Evolutionary conservation across 1,140 invertebrate species (phyloP).

Genomic region (Lasioglossum albipes): DNA sequence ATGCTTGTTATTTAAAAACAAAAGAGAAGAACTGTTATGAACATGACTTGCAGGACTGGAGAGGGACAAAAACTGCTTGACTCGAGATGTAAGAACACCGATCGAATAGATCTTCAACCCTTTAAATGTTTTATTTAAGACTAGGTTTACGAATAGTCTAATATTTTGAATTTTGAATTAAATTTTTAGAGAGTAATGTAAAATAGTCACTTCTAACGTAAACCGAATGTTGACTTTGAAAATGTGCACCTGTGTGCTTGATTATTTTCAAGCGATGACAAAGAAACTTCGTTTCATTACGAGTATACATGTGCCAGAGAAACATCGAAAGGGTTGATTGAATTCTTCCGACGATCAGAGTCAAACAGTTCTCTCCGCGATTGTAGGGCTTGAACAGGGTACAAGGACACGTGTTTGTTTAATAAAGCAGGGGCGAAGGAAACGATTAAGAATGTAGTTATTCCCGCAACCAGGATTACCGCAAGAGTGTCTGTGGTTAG

Average conservation of each 20-base stretch:
- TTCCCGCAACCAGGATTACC: conserved; percentile 81
- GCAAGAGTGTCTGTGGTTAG: conserved; percentile 81
- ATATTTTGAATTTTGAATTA: too few species aligned
- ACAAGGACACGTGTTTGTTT: conserved; percentile 40
- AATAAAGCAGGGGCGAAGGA: conserved; percentile 65
- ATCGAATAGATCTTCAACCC: too few species aligned
- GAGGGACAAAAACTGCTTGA: conserved; percentile 35
- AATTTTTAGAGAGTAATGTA: too few species aligned
- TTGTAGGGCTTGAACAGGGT: not conserved
- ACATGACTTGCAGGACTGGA: conserved; percentile 38
- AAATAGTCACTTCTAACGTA: too few species aligned
- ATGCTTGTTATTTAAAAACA: conserved; percentile 50
- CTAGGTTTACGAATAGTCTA: too few species aligned
- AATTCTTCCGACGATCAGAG: not conserved
- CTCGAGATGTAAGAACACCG: not conserved
- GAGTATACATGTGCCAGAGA: too few species aligned
- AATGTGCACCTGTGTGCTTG: too few species aligned
- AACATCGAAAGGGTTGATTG: too few species aligned
- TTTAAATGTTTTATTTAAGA: too few species aligned
- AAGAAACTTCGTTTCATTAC: too few species aligned
- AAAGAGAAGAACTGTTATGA: conserved; percentile 11
- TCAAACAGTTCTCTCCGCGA: conserved; percentile 31
- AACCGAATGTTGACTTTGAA: too few species aligned
- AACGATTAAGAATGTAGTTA: conserved; percentile 78
- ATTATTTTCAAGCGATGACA: too few species aligned